A percentile compares a stretch with the other conserved stretches of the same genome.
phyloP scores from a whole-genome alignment of 2,797 vertebrate species.

The Borostomias antarcticus region DNA sequence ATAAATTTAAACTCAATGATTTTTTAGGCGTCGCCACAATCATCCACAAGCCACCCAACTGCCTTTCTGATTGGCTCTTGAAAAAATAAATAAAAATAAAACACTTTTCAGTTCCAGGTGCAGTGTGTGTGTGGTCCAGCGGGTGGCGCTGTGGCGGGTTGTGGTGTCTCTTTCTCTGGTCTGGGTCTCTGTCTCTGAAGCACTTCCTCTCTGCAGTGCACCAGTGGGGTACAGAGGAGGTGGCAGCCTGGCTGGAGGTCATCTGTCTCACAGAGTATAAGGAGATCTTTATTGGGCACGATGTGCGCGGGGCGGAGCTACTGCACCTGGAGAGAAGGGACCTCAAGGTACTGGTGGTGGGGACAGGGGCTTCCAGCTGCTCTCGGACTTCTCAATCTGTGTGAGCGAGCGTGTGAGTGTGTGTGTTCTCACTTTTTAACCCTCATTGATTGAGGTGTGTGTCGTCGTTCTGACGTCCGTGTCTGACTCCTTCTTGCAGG shows the following conservation, averaged over 20 bases:
- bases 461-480: background rate
- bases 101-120: background rate
- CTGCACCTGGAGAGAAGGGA: conserved; percentile 96
- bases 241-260: conserved; percentile 94
- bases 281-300: conserved; percentile 95
- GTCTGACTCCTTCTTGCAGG: conserved; percentile 76
- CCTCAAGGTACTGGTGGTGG: conserved; percentile 95
- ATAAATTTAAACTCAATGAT: conserved; percentile 8
- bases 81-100: background rate
- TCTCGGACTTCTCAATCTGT: background rate
- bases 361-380: background rate
- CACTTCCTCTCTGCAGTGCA: conserved; percentile 85
- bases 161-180: conserved; percentile 22
- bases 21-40: background rate
- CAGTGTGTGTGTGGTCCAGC: background rate
- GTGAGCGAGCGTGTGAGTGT: background rate
- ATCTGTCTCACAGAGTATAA: conserved; percentile 96
- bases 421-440: no score
- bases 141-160: conserved; percentile 18
- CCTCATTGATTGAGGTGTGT: no score
- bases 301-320: conserved; percentile 94
- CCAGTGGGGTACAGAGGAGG: conserved; percentile 97
- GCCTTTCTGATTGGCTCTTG: background rate
- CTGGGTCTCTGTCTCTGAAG: conserved; percentile 66
- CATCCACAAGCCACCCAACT: background rate